phyloP scores from a whole-genome alignment of 2,113 vertebrate species.

The Leptodactylus fuscus region DNA sequence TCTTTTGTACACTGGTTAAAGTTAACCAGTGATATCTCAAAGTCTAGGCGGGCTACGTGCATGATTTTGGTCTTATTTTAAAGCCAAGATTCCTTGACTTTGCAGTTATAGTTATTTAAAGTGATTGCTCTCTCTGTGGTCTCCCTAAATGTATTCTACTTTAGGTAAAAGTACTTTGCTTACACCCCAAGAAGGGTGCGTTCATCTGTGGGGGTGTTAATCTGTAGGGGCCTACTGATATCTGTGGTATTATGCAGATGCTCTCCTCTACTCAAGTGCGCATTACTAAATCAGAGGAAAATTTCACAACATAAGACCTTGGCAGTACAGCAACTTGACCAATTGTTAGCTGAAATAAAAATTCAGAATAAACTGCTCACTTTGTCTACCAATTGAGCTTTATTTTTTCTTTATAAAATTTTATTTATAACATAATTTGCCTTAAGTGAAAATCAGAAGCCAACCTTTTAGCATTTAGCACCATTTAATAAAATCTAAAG shows the following conservation, averaged over 20 bases:
- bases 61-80: no score
- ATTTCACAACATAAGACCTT: not conserved
- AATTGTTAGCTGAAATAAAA: conserved; percentile 27
- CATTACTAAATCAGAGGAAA: not conserved
- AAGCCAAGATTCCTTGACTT: no score
- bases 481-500: conserved; percentile 21
- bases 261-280: no score
- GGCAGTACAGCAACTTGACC: not conserved
- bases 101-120: no score
- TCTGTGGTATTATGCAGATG: not conserved
- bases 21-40: no score
- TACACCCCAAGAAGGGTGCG: no score
- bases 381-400: not conserved
- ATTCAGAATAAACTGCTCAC: not conserved
- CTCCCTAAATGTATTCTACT: no score
- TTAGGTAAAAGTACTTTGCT: no score
- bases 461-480: not conserved
- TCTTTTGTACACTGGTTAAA: no score
- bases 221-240: not conserved
- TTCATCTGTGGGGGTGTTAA: no score
- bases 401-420: conserved; percentile 33
- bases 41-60: no score
- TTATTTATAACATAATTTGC: conserved; percentile 34
- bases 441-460: conserved; percentile 3
- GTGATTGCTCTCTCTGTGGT: no score